phyloP scores from a whole-genome alignment of 2,888 invertebrate species.

The Scelioninae gen. 2 region DNA sequence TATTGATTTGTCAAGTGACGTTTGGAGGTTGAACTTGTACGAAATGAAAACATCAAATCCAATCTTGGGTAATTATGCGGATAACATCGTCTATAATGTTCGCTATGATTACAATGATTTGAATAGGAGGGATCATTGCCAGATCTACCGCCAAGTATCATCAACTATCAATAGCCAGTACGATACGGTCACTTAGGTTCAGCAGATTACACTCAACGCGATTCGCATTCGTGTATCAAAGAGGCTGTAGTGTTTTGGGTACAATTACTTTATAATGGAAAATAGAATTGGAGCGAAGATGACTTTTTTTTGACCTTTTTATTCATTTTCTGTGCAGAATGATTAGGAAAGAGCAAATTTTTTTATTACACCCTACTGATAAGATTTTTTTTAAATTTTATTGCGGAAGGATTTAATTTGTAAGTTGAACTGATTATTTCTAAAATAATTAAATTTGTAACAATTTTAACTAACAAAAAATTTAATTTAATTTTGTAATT shows the following conservation, averaged over 20 bases:
- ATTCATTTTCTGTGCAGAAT: not conserved
- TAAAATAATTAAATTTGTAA: no score
- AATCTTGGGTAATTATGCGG: conserved; percentile 33
- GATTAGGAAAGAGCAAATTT: no score
- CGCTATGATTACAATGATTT: conserved; percentile 31
- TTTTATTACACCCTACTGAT: no score
- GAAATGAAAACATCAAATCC: conserved; percentile 24
- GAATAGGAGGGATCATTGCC: conserved; percentile 23
- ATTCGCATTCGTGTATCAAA: conserved; percentile 27
- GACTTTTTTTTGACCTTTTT: not conserved
- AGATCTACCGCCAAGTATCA: conserved; percentile 31
- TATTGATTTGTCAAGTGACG: no score
- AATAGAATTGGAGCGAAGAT: not conserved
- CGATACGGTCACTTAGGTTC: conserved; percentile 34
- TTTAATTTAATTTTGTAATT: no score
- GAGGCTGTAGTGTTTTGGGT: conserved; percentile 12
- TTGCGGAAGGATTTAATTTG: no score
- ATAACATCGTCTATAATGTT: conserved; percentile 37
- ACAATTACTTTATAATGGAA: conserved; percentile 14
- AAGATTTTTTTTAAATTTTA: no score
- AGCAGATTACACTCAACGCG: conserved; percentile 16
- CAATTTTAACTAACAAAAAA: no score
- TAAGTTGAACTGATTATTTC: no score
- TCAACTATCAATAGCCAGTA: conserved; percentile 30
- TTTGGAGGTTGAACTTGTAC: not conserved